phyloP scores from a whole-genome alignment of 1,140 invertebrate genomes.

The Panulirus ornatus region DNA sequence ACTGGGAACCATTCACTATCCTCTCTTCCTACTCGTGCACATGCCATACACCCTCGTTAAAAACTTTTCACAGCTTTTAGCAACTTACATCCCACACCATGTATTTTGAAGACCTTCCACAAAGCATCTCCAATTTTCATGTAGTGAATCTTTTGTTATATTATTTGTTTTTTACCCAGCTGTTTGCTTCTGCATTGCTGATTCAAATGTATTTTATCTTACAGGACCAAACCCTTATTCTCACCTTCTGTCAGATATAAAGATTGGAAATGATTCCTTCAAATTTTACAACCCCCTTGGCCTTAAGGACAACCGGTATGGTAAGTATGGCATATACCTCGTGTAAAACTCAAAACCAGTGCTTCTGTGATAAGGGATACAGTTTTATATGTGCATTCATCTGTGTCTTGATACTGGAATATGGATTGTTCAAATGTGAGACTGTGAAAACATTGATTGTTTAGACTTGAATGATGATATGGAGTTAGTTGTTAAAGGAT shows the following conservation, averaged over 20 bases:
- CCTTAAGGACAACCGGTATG: slow-evolving; percentile 78
- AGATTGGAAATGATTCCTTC: slow-evolving; percentile 77
- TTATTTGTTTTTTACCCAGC: too few species aligned
- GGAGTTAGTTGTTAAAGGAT: too few species aligned
- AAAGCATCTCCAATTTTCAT: background rate
- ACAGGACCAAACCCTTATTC: slow-evolving; percentile 77
- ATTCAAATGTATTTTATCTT: slow-evolving; percentile 31
- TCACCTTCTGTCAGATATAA: slow-evolving; percentile 77
- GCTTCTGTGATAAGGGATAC: too few species aligned
- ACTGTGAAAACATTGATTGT: background rate
- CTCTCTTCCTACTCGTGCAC: too few species aligned
- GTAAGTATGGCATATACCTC: slow-evolving; percentile 76
- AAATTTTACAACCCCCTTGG: slow-evolving; percentile 78
- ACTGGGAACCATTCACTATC: too few species aligned
- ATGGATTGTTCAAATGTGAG: background rate
- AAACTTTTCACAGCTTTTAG: background rate
- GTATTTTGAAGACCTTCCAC: too few species aligned
- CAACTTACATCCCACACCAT: too few species aligned
- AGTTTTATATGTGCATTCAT: too few species aligned
- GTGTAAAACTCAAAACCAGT: background rate
- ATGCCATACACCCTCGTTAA: background rate
- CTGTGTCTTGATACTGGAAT: background rate
- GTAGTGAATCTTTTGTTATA: background rate
- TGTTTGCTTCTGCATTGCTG: background rate
- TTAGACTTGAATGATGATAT: too few species aligned